Conservation (phyloP, 1,140 invertebrate species). For the Zaprionus camerounensis region DNA sequence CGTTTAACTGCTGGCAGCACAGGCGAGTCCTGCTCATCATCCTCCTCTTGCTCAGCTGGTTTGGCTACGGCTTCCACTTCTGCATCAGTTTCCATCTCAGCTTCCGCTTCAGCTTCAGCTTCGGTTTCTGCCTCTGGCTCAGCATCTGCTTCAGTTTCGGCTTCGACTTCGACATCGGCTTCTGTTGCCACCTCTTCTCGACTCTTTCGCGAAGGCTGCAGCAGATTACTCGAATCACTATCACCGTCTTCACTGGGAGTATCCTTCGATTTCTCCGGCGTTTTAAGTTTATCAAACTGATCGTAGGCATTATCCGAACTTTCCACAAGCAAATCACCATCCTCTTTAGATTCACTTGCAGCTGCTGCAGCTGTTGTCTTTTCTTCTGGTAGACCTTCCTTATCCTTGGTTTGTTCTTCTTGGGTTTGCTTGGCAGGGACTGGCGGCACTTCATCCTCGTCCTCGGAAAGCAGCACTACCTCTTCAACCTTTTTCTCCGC, state of each 20-base stretch:
- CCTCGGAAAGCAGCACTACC: constrained; percentile 63
- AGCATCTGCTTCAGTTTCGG: not conserved
- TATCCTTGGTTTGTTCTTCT: not conserved
- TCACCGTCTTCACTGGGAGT: constrained; percentile 37
- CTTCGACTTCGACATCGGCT: constrained; percentile 15
- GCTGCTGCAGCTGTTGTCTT: constrained; percentile 2
- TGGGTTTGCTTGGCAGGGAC: constrained; percentile 2
- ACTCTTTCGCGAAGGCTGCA: constrained; percentile 53
- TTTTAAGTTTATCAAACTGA: constrained; percentile 64
- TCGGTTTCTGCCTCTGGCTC: not conserved
- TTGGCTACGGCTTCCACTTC: constrained; percentile 22
- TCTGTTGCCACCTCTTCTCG: not conserved
- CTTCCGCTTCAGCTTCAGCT: constrained; percentile 14
- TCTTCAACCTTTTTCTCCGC: constrained; percentile 50
- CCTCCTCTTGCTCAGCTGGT: constrained; percentile 24
- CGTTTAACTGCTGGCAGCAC: constrained; percentile 57
- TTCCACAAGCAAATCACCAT: constrained; percentile 53
- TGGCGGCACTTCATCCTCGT: constrained; percentile 56
- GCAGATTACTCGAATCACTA: constrained; percentile 72
- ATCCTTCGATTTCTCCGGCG: constrained; percentile 35
- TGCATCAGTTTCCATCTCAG: not conserved
- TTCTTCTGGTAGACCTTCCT: not conserved
- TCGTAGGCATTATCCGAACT: constrained; percentile 81
- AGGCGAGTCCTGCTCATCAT: constrained; percentile 31
- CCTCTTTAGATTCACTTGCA: constrained; percentile 34